Base-by-base conservation (phyloP, 2,888 invertebrate species). In the Metacarcinus magister region DNA sequence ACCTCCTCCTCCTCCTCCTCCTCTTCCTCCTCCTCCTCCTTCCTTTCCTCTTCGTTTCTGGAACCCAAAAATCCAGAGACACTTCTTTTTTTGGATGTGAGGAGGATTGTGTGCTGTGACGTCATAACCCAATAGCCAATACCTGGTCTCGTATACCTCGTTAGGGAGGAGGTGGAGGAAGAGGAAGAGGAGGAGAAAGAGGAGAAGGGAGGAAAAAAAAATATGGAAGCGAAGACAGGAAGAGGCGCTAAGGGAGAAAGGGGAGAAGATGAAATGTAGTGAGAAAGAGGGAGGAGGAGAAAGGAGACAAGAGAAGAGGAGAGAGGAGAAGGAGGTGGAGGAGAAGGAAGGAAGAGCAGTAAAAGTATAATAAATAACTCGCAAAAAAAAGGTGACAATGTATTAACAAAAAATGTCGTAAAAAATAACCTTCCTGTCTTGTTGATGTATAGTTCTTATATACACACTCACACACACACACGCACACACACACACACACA, bases 61-160 rank as follows among this genome's bases (percentile, higher is more conserved):
- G 82, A 10, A 82, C 0, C 82, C 32, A 82, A 82, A 82, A 82
- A 82, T 82, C 82, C 10, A 82, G 13, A 13, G 82, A 82, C 82
- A 32, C 82, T 32, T 54, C 48, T 54, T 82, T 82, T 82, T 82
- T 82, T 32, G 32, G 10, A 28, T 82, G 32, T 32, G 82, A 82
- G 82, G 82, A 82, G 82, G 82, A 82, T 82, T 82, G 82, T 82
- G 82, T 67, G 23, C 32, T 28, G 82, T 82, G 82, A 82, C 82
- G 82, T 82, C 28, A 82, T 32, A 28, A 32, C 32, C 82, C 82
- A 82, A 82, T 82, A 82, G 32, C 82, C 82, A 82, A 82, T 82
- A 82, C 82, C 82, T 82, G 82, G 82, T 82, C 82, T 82, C 82
- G 82, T 82, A 82, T 82, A 82, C 82, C 82, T 82, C 82, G 82